phyloP scores from a whole-genome alignment of 2,888 invertebrate genomes.

The Megamerina dolium region DNA sequence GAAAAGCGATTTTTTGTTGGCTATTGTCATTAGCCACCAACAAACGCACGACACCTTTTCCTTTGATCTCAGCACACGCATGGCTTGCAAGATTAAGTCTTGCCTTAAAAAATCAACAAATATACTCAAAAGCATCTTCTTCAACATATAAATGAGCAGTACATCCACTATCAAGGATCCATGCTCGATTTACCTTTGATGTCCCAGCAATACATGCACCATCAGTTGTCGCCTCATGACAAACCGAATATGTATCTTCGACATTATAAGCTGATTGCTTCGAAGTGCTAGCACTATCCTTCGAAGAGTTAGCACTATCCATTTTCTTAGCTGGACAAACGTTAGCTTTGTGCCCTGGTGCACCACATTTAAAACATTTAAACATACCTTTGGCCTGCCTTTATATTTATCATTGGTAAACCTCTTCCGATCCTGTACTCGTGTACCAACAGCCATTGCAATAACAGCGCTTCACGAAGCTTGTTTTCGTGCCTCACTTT shows the following conservation, averaged over 20 bases:
- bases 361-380: conserved; percentile 15
- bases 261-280: no score
- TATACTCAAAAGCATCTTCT: conserved; percentile 5
- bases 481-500: conserved; percentile 14
- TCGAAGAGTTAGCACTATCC: no score
- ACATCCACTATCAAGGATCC: no score
- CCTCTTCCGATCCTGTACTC: background rate
- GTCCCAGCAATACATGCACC: conserved; percentile 12
- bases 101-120: conserved; percentile 4
- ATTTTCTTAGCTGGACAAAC: conserved; percentile 3
- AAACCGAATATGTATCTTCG: no score
- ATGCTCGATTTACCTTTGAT: no score
- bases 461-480: conserved; percentile 8
- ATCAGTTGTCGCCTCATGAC: no score
- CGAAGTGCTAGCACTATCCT: no score
- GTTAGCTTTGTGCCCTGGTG: conserved; percentile 13
- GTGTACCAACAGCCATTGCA: conserved; percentile 9
- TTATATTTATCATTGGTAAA: background rate
- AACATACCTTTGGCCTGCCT: background rate
- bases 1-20: conserved; percentile 9
- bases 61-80: conserved; percentile 12
- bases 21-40: conserved; percentile 5
- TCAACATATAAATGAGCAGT: conserved; percentile 17
- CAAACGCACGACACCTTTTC: conserved; percentile 11
- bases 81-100: conserved; percentile 13